Base-by-base conservation (phyloP, 2,888 invertebrate species). In the Callosobruchus maculatus region DNA sequence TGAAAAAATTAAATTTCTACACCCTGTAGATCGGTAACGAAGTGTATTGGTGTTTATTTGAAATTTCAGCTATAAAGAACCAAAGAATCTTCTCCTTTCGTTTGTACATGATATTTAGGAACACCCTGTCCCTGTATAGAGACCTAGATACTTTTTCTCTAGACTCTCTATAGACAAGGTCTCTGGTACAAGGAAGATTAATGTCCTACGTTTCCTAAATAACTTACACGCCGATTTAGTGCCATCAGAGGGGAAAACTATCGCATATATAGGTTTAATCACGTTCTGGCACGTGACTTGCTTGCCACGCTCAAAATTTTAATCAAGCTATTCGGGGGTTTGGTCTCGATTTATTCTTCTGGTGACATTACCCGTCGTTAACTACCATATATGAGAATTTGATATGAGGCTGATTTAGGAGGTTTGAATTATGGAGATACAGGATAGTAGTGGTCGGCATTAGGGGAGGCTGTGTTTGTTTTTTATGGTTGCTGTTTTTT, bases 241-340 rank as follows among this genome's bases (percentile, higher is more conserved):
- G 68, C 70, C 70, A 30, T 73, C 13, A 70, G 22, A 70, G 70
- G 73, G 73, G 73, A 73, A 70, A 73, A 67, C 70, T 73, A 49
- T 9, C 26, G 67, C 49, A 49, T 49, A 49, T 66, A 2, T 31
- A 73, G 70, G 70, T 70, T 73, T 49, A 70, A 73, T 70, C 67
- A 22, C 20, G 70, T 21, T 70, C 70, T 67, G 73, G 70, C 73
- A 73, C 73, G 73, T 73, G 73, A 49, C 49, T 18, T 49, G 49
- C 49, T 49, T 49, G 49, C 49, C 49, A 49, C 49, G 49, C 49
- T 49, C 49, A 49, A 49, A 49, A 13, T 49, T 49, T 49, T 49
- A 49, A 49, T 49, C 49, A 49, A 49, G 49, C 49, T 18, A 49
- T 49, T 49, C 18, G 3, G 49, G 49, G 49, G 49, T 49, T n/a